Conservation (phyloP, 2,888 invertebrate species). For the Pomacea canaliculata region DNA sequence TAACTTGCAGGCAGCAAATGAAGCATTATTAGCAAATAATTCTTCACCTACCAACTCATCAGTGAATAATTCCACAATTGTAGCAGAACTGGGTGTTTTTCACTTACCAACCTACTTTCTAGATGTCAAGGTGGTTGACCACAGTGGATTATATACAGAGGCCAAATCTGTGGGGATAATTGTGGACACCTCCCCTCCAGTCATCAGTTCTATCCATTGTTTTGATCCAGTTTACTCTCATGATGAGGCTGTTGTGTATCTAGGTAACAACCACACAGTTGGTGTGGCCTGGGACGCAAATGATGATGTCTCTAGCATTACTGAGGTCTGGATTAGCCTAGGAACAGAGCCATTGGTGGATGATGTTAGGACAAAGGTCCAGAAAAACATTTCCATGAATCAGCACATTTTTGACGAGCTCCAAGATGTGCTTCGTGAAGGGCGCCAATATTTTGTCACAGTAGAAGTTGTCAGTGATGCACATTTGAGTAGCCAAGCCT, state of each 20-base stretch:
- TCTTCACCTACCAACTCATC: background rate
- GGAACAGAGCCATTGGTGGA: conserved; percentile 22
- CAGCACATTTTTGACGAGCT: conserved; percentile 1
- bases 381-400: background rate
- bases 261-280: conserved; percentile 45
- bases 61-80: background rate
- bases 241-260: conserved; percentile 40
- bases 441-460: conserved; percentile 1
- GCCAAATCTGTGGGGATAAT: conserved; percentile 43
- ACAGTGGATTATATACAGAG: conserved; percentile 40
- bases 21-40: background rate
- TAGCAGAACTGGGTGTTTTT: background rate
- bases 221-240: conserved; percentile 43
- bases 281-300: conserved; percentile 46
- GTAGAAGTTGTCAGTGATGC: conserved; percentile 8
- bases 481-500: background rate
- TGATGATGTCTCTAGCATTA: conserved; percentile 44
- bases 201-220: conserved; percentile 42
- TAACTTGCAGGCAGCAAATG: conserved; percentile 5
- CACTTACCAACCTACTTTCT: conserved; percentile 40
- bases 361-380: background rate
- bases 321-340: conserved; percentile 33
- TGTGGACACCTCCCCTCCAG: conserved; percentile 45
- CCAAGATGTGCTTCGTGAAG: background rate
- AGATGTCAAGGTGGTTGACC: conserved; percentile 42